Conservation (phyloP, 2,888 invertebrate species). For the Cecidostiba fungosa region DNA sequence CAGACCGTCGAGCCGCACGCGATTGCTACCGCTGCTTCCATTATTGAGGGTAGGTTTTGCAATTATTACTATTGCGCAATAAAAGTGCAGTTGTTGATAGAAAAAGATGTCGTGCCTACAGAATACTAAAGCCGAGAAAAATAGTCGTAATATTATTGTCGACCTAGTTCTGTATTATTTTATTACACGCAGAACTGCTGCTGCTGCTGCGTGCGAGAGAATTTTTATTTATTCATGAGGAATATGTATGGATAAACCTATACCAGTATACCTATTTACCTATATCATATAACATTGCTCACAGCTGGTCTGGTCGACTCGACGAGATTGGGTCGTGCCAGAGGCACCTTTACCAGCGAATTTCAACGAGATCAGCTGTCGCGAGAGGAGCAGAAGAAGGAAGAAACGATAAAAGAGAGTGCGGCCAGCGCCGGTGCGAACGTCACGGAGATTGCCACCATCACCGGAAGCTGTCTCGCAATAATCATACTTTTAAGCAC, state of each 20-base stretch:
- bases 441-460: conserved; percentile 75
- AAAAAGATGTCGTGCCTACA: too few species aligned
- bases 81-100: too few species aligned
- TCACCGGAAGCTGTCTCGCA: conserved; percentile 77
- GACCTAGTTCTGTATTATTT: too few species aligned
- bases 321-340: conserved; percentile 74
- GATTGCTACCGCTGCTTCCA: conserved; percentile 73
- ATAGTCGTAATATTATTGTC: too few species aligned
- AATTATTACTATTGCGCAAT: too few species aligned
- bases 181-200: too few species aligned
- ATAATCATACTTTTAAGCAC: conserved; percentile 75
- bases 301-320: conserved; percentile 72
- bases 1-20: conserved; percentile 70
- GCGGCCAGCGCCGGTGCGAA: conserved; percentile 65
- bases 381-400: conserved; percentile 54
- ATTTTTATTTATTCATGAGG: too few species aligned
- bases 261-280: too few species aligned
- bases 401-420: conserved; percentile 60
- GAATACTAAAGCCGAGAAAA: too few species aligned
- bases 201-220: too few species aligned
- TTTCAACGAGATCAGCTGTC: conserved; percentile 72
- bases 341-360: conserved; percentile 73
- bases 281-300: not conserved
- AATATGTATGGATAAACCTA: too few species aligned
- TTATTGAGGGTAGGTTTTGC: conserved; percentile 70